A percentile compares a stretch with the other conserved stretches of the same genome.
Conservation (phyloP, 2,888 invertebrate species). For the Auanema freiburgensis region DNA sequence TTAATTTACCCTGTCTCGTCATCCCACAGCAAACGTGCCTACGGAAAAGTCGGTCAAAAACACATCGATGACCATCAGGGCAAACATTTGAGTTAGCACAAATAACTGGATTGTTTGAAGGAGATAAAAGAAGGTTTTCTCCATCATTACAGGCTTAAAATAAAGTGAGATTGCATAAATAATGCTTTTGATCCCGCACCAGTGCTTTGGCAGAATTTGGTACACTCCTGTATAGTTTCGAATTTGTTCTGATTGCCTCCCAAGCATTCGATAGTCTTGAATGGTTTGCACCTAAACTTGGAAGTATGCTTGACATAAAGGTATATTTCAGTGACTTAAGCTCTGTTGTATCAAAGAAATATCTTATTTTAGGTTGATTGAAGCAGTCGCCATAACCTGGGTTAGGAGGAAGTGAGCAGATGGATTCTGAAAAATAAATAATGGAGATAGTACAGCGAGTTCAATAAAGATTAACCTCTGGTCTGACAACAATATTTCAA, state of each 20-base stretch:
- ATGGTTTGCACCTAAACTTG: constrained; percentile 45
- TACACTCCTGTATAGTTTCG: constrained; percentile 31
- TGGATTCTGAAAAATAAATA: constrained; percentile 24
- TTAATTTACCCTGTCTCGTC: constrained; percentile 12
- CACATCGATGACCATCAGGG: constrained; percentile 37
- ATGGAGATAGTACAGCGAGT: background rate
- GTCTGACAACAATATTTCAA: constrained; percentile 40
- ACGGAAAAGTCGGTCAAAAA: constrained; percentile 38
- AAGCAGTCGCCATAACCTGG: constrained; percentile 45
- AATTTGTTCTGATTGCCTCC: constrained; percentile 39
- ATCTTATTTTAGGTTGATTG: constrained; percentile 29
- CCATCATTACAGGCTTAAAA: constrained; percentile 33
- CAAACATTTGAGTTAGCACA: constrained; percentile 23
- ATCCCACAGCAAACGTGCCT: constrained; percentile 41
- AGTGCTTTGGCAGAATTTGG: constrained; percentile 37
- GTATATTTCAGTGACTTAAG: constrained; percentile 23
- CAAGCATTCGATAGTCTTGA: constrained; percentile 35
- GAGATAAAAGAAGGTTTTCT: constrained; percentile 29
- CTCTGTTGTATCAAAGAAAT: constrained; percentile 38
- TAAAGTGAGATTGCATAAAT: background rate
- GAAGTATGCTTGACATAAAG: no score
- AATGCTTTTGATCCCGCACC: constrained; percentile 3
- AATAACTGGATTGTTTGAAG: constrained; percentile 33
- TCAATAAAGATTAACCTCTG: constrained; percentile 22
- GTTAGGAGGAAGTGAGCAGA: constrained; percentile 42